phyloP scores from a whole-genome alignment of 2,888 invertebrate genomes.

The Drosophila kuntzei region DNA sequence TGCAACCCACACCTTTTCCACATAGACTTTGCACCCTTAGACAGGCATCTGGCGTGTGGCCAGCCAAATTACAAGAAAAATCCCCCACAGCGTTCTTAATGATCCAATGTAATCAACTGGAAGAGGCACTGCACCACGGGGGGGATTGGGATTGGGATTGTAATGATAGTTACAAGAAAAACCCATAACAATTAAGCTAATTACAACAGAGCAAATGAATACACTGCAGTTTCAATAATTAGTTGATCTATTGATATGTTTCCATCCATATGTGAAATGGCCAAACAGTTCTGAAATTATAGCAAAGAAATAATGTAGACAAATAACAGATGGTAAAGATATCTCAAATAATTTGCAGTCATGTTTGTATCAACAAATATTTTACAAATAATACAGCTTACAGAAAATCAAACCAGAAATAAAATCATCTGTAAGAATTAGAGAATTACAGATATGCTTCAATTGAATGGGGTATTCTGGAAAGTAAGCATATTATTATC shows the following conservation, averaged over 20 bases:
- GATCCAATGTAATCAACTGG: constrained; percentile 38
- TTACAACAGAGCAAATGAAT: constrained; percentile 17
- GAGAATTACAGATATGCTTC: too few relatives aligned
- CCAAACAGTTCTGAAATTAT: background rate
- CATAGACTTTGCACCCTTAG: constrained; percentile 36
- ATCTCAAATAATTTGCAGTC: background rate
- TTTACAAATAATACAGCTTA: too few relatives aligned
- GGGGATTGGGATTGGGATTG: background rate
- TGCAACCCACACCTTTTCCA: constrained; percentile 29
- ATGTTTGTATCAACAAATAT: background rate
- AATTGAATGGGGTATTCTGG: too few relatives aligned
- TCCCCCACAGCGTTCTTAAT: constrained; percentile 31
- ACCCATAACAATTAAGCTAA: constrained; percentile 38
- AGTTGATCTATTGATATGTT: constrained; percentile 14
- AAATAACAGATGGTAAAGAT: constrained; percentile 3
- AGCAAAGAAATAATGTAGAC: background rate
- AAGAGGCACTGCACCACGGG: constrained; percentile 5
- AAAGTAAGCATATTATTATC: too few relatives aligned
- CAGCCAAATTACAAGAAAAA: constrained; percentile 32
- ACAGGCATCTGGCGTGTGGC: constrained; percentile 43
- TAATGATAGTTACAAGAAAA: constrained; percentile 21
- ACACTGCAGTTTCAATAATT: constrained; percentile 10
- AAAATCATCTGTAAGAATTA: too few relatives aligned
- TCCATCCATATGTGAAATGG: constrained; percentile 2
- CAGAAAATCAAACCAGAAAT: too few relatives aligned